Conservation (phyloP, 2,888 invertebrate species). For the Andrena minutula region DNA sequence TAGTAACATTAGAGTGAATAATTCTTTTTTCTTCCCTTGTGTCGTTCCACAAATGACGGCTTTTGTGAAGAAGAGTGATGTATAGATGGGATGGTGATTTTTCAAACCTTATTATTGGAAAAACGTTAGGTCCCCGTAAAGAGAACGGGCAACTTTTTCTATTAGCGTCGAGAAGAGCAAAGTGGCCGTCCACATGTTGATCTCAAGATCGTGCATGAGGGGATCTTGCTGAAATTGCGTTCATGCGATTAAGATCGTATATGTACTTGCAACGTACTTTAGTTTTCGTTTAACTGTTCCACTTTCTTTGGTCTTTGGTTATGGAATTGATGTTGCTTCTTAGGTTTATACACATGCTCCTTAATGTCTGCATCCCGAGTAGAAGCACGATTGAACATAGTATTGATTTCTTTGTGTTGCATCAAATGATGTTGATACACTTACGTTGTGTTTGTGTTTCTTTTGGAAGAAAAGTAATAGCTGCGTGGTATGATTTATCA, state of each 20-base stretch:
- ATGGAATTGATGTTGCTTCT: neutral
- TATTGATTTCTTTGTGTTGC: no score
- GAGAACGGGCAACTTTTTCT: conserved; percentile 57
- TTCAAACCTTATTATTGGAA: conserved; percentile 74
- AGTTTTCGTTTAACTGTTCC: neutral
- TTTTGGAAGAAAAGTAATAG: no score
- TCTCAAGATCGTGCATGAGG: conserved; percentile 11
- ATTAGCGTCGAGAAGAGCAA: conserved; percentile 49
- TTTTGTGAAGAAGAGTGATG: conserved; percentile 10
- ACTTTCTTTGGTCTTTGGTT: neutral
- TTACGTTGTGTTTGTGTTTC: no score
- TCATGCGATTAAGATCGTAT: conserved; percentile 35
- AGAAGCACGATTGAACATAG: no score
- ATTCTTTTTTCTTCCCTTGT: neutral
- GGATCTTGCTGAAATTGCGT: conserved; percentile 37
- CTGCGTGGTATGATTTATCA: no score
- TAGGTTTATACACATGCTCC: neutral
- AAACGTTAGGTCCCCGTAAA: conserved; percentile 65
- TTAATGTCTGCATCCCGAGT: neutral
- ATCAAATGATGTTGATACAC: no score
- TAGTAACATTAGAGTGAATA: no score
- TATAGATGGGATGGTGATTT: conserved; percentile 31
- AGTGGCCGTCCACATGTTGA: conserved; percentile 17
- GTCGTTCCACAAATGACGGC: neutral
- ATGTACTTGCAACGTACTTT: no score